phyloP scores from a whole-genome alignment of 2,888 invertebrate genomes.

The Halictus quadricinctus region DNA sequence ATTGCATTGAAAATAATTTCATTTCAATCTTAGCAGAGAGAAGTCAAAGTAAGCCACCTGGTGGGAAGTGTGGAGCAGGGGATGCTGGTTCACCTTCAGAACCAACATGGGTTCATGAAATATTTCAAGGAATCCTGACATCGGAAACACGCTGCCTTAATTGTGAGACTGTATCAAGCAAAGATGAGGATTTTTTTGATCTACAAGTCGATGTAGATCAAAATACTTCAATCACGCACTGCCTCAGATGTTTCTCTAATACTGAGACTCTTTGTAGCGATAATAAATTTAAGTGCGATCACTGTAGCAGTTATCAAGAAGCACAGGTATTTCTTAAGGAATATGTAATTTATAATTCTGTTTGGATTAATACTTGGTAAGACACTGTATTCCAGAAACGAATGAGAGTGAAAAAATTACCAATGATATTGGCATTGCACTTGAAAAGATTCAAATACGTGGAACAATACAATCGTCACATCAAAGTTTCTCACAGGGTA shows the following conservation, averaged over 20 bases:
- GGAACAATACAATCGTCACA: conserved; percentile 99
- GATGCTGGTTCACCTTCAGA: conserved; percentile 87
- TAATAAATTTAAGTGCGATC: conserved; percentile 99
- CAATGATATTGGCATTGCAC: conserved; percentile 98
- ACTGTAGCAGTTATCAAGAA: conserved; percentile 99
- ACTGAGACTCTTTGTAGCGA: conserved; percentile 99
- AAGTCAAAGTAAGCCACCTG: conserved; percentile 87
- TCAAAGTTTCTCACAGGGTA: conserved; percentile 99
- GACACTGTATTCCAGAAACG: conserved; percentile 86
- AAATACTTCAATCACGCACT: conserved; percentile 99
- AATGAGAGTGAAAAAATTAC: conserved; percentile 99
- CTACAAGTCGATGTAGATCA: conserved; percentile 99
- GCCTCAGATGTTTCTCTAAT: conserved; percentile 98
- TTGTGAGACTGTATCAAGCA: conserved; percentile 99
- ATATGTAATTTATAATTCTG: not conserved
- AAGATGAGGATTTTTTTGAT: conserved; percentile 99
- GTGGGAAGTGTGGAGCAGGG: conserved; percentile 83
- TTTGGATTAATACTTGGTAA: not conserved
- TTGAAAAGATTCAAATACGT: conserved; percentile 98
- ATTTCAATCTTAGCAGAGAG: conserved; percentile 86
- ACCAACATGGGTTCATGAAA: conserved; percentile 99
- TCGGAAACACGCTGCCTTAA: conserved; percentile 99
- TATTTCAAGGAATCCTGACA: conserved; percentile 99
- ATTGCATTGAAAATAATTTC: conserved; percentile 24
- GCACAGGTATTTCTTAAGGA: conserved; percentile 87